Evolutionary conservation across 2,113 vertebrate species (phyloP), one percentile per base, ranked within the genome.

Genomic region (Formicarius rufipectus): DNA sequence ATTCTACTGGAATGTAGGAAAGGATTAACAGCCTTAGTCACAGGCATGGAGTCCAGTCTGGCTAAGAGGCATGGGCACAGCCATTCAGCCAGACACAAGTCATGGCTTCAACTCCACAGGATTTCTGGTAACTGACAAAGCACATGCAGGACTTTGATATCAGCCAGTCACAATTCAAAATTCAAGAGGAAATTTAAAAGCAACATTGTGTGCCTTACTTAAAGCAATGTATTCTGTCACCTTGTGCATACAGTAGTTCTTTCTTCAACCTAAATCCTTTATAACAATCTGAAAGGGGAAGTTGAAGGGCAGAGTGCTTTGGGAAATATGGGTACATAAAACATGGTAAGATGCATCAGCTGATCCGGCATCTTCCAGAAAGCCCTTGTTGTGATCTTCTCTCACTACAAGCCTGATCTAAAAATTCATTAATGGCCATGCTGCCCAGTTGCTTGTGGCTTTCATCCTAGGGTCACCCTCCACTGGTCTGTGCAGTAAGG

Each of bases 361-460:
- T 59, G 24, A 78, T 18, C 62, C 58, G 84, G 64, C 33, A 68
- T 37, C 58, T 93, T 93, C 62, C 85, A 66, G 50, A 79, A 73
- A 17, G 49, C 37, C 63, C 28, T 82, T 58, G 28, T 44, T 31
- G n/a, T 16, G 28, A 23, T 83, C 28, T 89, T 80, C 44, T 50
- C 28, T 84, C 63, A 35, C 66, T 31, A 14, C 16, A 33, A n/a
- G 31, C 17, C 28, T 76, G 58, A 49, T 42, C 53, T 63, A 40
- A n/a, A 73, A 68, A 55, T n/a, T 60, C 49, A 21, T 0, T 35
- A 42, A 24, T 5, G 28, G 44, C 67, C 27, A 30, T 0, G 0
- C 52, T 67, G 55, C 28, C 31, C 45, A 44, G 60, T 2, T 81
- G 18, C 62, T 73, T 28, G 31, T 42, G 53, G 44, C 25, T 84